phyloP scores from a whole-genome alignment of 1,140 invertebrate species.

The Chelonus insularis region DNA sequence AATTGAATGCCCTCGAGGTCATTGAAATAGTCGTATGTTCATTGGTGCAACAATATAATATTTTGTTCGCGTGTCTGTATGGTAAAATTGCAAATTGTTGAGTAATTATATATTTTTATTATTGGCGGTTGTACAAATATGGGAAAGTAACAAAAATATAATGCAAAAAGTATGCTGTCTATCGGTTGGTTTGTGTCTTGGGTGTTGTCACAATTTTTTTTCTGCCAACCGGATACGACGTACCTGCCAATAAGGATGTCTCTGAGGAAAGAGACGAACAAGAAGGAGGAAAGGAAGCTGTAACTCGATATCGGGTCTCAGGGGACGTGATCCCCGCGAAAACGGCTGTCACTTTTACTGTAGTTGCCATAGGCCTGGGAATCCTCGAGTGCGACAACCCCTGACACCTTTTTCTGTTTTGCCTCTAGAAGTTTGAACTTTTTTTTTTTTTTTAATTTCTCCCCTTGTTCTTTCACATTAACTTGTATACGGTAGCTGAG shows the following conservation, averaged over 20 bases:
- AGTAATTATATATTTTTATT: too few species aligned
- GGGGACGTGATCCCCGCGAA: conserved; percentile 16
- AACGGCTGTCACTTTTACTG: conserved; percentile 11
- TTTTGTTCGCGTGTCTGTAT: background rate
- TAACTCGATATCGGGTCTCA: conserved; percentile 15
- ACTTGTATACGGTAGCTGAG: conserved; percentile 8
- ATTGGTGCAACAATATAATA: background rate
- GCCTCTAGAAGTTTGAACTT: background rate
- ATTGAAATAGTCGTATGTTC: too few species aligned
- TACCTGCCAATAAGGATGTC: conserved; percentile 19
- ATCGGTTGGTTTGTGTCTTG: background rate
- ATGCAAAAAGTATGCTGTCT: background rate
- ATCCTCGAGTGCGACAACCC: too few species aligned
- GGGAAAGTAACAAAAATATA: too few species aligned
- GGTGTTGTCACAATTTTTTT: background rate
- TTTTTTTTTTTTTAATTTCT: background rate
- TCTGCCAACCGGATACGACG: background rate
- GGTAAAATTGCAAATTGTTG: too few species aligned
- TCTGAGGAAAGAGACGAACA: background rate
- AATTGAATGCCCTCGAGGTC: conserved; percentile 2
- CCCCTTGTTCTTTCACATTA: background rate
- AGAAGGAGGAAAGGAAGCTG: conserved; percentile 1
- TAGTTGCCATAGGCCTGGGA: background rate
- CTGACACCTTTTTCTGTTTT: background rate
- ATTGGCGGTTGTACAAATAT: too few species aligned